Evolutionary conservation across 2,797 vertebrate genomes (phyloP).

Genomic region (Xiphophorus birchmanni): DNA sequence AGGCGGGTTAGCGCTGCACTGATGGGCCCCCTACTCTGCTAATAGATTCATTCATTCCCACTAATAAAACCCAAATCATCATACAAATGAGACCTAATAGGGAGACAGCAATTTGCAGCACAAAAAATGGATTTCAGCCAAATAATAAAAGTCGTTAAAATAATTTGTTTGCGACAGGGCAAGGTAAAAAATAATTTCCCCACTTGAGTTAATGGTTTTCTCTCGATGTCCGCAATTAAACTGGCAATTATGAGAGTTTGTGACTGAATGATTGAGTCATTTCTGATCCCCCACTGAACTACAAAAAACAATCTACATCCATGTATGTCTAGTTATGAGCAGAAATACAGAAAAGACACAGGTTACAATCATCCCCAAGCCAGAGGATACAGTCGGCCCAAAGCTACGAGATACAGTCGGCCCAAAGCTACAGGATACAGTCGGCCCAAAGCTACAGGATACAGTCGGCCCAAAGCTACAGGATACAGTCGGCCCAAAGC

Average conservation of each 20-base stretch:
- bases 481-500: no score
- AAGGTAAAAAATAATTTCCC: slow-evolving; percentile 62
- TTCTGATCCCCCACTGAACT: slow-evolving; percentile 40
- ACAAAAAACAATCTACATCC: background rate
- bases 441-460: no score
- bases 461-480: no score
- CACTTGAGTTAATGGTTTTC: slow-evolving; percentile 67
- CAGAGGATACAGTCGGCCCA: no score
- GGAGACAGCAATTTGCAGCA: slow-evolving; percentile 49
- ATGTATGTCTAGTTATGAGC: background rate
- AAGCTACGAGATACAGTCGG: no score
- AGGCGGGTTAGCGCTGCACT: slow-evolving; percentile 30
- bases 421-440: no score
- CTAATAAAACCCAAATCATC: slow-evolving; percentile 68
- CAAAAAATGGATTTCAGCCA: slow-evolving; percentile 34
- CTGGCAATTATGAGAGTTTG: slow-evolving; percentile 67
- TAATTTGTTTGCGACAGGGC: slow-evolving; percentile 63
- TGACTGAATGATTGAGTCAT: slow-evolving; percentile 52
- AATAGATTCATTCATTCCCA: slow-evolving; percentile 63
- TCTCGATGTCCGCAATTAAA: slow-evolving; percentile 67
- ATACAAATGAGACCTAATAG: slow-evolving; percentile 64
- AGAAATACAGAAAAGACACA: background rate
- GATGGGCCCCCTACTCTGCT: slow-evolving; percentile 41
- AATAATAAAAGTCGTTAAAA: slow-evolving; percentile 62
- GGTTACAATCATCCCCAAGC: background rate